phyloP scores from a whole-genome alignment of 2,797 vertebrate genomes.

The Malacoraja senta region DNA sequence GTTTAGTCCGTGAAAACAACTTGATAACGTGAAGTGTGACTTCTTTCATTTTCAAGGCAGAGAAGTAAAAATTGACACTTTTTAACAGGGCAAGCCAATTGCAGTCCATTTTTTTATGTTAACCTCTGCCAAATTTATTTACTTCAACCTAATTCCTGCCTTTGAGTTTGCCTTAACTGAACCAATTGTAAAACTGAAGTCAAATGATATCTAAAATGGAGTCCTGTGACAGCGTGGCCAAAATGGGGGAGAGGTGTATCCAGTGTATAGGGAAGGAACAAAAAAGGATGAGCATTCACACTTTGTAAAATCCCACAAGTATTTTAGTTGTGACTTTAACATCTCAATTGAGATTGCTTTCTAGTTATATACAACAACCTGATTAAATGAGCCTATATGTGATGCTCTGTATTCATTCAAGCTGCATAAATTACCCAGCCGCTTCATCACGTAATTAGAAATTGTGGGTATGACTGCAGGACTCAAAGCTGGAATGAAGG shows the following conservation, averaged over 20 bases:
- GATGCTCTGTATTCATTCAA: not conserved
- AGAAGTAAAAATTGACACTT: not conserved
- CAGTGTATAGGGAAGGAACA: not conserved
- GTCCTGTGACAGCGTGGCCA: not conserved
- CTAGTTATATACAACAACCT: too few species aligned
- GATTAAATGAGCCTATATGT: not conserved
- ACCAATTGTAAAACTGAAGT: not conserved
- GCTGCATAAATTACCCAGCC: not conserved
- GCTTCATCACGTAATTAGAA: not conserved
- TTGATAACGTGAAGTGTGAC: not conserved
- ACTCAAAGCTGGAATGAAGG: conserved; percentile 15
- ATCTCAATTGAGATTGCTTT: not conserved
- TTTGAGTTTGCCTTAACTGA: conserved; percentile 9
- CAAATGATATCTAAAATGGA: not conserved
- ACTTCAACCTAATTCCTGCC: conserved; percentile 15
- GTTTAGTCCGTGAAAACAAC: not conserved
- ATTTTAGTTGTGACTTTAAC: not conserved
- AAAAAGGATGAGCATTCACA: too few species aligned
- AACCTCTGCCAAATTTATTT: not conserved
- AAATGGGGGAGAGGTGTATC: not conserved
- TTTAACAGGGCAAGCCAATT: not conserved
- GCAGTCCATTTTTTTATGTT: not conserved
- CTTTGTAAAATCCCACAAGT: not conserved
- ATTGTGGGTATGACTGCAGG: not conserved
- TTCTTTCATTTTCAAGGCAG: not conserved